Percentiles rank a stretch among this genome's conserved stretches.
These are phyloP conservation scores for Margaritifera margaritifera DNA, from an alignment of 2,888 invertebrate genomes.

Conservation along the genomic window DNA sequence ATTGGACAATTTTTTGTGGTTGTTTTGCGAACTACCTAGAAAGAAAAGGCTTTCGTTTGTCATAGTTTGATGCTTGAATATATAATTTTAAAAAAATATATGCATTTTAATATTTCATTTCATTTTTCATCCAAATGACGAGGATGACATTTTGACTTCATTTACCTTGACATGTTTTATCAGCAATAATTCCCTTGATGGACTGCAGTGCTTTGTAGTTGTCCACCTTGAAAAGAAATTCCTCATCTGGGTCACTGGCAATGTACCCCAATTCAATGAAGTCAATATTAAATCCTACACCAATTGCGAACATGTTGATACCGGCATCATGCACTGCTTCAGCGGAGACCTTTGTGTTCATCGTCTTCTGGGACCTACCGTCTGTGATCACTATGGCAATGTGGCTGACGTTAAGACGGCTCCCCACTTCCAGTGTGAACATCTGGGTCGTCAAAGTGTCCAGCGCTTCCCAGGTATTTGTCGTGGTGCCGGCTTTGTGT, in stretches of 20 bases:
- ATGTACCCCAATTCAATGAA: conserved; percentile 46
- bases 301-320: conserved; percentile 58
- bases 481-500: conserved; percentile 38
- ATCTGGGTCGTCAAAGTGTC: conserved; percentile 41
- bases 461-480: conserved; percentile 56
- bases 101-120: background rate
- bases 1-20: too few species aligned
- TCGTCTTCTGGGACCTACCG: conserved; percentile 54
- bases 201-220: conserved; percentile 43
- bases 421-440: conserved; percentile 36
- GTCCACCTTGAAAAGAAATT: conserved; percentile 50
- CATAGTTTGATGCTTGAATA: background rate
- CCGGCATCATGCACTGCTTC: conserved; percentile 36
- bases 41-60: background rate
- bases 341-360: conserved; percentile 48
- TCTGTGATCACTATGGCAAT: conserved; percentile 67
- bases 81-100: background rate
- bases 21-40: background rate
- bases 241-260: conserved; percentile 45
- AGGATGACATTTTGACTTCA: background rate
- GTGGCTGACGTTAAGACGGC: conserved; percentile 42
- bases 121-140: background rate
- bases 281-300: conserved; percentile 50
- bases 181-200: conserved; percentile 44
- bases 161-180: conserved; percentile 54